These are phyloP conservation scores for Coranthus polyacanthus DNA, from an alignment of 2,797 vertebrate species.

Conservation along the genomic window DNA sequence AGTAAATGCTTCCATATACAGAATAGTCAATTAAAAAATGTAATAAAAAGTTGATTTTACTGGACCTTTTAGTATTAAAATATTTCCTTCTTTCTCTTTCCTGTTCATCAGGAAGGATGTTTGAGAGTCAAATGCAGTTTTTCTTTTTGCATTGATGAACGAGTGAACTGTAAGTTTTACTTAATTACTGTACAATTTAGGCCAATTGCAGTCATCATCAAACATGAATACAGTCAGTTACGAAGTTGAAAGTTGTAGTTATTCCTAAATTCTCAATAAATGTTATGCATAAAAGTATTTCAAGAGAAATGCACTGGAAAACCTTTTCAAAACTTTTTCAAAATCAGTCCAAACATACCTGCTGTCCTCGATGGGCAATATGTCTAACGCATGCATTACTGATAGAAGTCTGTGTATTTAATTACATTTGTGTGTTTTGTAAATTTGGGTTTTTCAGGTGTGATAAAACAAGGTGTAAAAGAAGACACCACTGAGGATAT, in stretches of 20 bases:
- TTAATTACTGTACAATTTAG: no score
- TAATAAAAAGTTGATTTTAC: slow-evolving; percentile 1
- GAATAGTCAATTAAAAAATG: no score
- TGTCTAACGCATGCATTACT: slow-evolving; percentile 63
- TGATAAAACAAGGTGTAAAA: no score
- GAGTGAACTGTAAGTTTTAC: slow-evolving; percentile 19
- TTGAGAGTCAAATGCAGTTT: slow-evolving; percentile 19
- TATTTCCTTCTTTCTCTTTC: slow-evolving; percentile 5
- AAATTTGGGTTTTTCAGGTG: slow-evolving; percentile 70
- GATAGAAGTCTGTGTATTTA: slow-evolving; percentile 68
- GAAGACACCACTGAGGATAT: slow-evolving; percentile 56
- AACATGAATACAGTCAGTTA: slow-evolving; percentile 30
- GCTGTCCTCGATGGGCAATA: slow-evolving; percentile 17
- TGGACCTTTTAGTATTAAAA: background rate
- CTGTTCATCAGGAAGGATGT: slow-evolving; percentile 18
- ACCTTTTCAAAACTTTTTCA: slow-evolving; percentile 33
- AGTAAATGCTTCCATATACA: no score
- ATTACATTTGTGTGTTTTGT: slow-evolving; percentile 71
- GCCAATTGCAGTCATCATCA: slow-evolving; percentile 12
- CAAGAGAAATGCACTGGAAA: slow-evolving; percentile 69
- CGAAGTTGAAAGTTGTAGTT: slow-evolving; percentile 35
- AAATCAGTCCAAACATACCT: slow-evolving; percentile 31
- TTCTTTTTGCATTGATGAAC: slow-evolving; percentile 9
- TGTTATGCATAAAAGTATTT: slow-evolving; percentile 49
- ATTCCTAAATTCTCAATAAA: slow-evolving; percentile 36